These are phyloP conservation scores for Megastigmus dorsalis DNA, from an alignment of 2,888 invertebrate genomes.

Conservation along the genomic window DNA sequence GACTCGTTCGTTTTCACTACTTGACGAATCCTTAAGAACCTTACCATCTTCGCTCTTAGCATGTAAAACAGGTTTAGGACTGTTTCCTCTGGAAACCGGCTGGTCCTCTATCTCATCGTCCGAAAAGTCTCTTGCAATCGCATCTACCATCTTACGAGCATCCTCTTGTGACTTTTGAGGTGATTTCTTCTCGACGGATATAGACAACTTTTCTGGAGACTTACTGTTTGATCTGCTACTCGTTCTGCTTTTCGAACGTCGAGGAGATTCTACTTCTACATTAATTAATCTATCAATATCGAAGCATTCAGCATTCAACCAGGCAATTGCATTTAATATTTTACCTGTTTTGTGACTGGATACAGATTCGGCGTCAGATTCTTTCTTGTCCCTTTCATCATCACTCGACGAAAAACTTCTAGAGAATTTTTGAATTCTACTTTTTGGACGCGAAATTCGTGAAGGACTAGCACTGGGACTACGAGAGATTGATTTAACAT, in stretches of 20 bases:
- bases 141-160: not conserved
- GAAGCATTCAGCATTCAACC: no score
- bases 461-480: no score
- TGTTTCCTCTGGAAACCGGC: not conserved
- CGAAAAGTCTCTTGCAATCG: constrained; percentile 40
- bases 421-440: no score
- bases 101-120: constrained; percentile 11
- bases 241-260: constrained; percentile 22
- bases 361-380: no score
- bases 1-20: not conserved
- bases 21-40: not conserved
- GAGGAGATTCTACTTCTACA: not conserved
- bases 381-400: no score
- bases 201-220: not conserved
- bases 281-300: no score
- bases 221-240: constrained; percentile 6
- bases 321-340: no score
- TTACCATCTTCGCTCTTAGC: not conserved
- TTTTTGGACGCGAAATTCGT: no score
- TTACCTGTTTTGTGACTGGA: no score
- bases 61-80: not conserved
- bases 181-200: not conserved
- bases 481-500: no score
- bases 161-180: constrained; percentile 7
- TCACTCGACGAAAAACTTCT: no score